These are phyloP conservation scores for Gambusia holbrooki DNA, from an alignment of 2,113 vertebrate species.

Conservation along the genomic window DNA sequence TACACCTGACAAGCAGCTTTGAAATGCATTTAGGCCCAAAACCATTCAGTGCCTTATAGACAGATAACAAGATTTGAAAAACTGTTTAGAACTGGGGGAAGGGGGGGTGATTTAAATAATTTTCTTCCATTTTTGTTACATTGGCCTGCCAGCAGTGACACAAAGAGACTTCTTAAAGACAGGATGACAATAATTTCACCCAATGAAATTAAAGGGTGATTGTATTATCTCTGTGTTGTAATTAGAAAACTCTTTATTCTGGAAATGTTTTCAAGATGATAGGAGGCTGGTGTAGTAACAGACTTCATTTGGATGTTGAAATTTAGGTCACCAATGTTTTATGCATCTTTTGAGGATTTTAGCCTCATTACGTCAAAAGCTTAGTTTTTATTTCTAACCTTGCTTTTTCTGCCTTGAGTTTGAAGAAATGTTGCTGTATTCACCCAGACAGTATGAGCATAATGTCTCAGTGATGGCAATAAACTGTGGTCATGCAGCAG, in stretches of 20 bases:
- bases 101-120: too few relatives aligned
- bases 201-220: neutral
- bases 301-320: neutral
- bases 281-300: neutral
- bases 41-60: neutral
- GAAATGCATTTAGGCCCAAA: neutral
- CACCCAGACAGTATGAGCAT: neutral
- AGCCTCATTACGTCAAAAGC: neutral
- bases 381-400: too few relatives aligned
- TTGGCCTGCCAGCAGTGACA: too few relatives aligned
- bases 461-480: neutral
- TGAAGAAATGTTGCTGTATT: neutral
- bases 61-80: neutral
- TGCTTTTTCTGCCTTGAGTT: neutral
- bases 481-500: neutral
- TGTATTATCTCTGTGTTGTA: neutral
- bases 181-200: neutral
- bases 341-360: neutral
- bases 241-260: neutral
- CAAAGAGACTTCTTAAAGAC: neutral
- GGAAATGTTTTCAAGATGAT: neutral
- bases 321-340: neutral
- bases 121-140: too few relatives aligned
- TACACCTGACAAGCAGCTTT: neutral
- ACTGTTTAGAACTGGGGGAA: neutral